Base-by-base conservation (phyloP, 2,888 invertebrate genomes). In the Cataglyphis altisquamis region DNA sequence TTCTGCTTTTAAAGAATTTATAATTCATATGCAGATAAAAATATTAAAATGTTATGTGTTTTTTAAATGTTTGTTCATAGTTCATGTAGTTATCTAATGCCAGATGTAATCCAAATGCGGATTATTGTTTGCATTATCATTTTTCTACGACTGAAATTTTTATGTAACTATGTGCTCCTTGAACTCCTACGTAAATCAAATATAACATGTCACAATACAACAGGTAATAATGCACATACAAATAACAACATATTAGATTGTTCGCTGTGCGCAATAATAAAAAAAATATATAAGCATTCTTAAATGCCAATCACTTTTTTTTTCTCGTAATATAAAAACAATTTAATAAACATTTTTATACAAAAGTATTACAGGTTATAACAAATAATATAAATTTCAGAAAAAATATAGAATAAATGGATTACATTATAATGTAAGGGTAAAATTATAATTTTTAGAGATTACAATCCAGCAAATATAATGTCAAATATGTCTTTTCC, bases 401-500 rank as follows among this genome's bases (percentile, higher is more conserved):
- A 5, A 57, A 57, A 21, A 18, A 48, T 10, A 5, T 25, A 32
- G 21, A 74, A 45, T 15, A 25, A 77, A 3, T 15, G 36, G 36
- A 36, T 6, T 36, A 36, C 21, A 6, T 12, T 66, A 5, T n/a
- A 55, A 1, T n/a, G 18, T 15, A 57, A 12, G 15, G n/a, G 12
- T 29, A n/a, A 21, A 21, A 39, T 48, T 55, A 55, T 8, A 77
- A 39, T 3, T 39, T 67, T 32, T 29, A 32, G 29, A 41, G 45
- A 63, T 66, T 66, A 39, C 48, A 41, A 41, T 77, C 1, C 10
- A 3, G 39, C 21, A 12, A 63, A 39, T 18, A 39, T 67, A 45
- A 45, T 60, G 52, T 36, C 86, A 78, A 84, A 84, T 75, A 75
- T 60, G 62, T 21, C 18, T 41, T 41, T 81, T 63, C 29, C 36